Evolutionary conservation across 2,113 vertebrate species (phyloP).

Genomic region (Nothocercus julius): DNA sequence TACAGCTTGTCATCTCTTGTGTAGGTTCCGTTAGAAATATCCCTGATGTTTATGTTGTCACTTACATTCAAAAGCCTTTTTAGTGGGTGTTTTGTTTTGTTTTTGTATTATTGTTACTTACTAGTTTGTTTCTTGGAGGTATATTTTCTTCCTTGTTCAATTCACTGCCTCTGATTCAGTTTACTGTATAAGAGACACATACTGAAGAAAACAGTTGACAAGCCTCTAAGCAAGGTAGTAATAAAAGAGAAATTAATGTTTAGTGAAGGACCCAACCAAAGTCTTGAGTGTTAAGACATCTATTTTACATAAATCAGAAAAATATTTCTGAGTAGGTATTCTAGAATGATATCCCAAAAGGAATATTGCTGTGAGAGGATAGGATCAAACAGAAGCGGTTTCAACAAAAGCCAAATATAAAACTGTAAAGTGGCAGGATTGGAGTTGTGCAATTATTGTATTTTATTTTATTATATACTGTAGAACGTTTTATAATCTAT

Average conservation of each 20-base stretch:
- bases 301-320: not conserved
- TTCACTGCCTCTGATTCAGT: not conserved
- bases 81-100: not conserved
- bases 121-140: not conserved
- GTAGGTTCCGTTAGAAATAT: not conserved
- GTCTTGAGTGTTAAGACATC: not conserved
- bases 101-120: not conserved
- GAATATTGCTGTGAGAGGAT: not conserved
- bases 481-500: not conserved
- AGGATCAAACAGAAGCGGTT: not conserved
- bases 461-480: not conserved
- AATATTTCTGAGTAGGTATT: not conserved
- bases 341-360: not conserved
- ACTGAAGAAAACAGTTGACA: not conserved
- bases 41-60: not conserved
- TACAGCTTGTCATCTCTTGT: not conserved
- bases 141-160: not conserved
- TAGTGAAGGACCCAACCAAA: not conserved
- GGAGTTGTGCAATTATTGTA: not conserved
- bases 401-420: not conserved
- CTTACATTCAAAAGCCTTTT: not conserved
- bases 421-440: accelerated
- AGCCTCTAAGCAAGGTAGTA: not conserved
- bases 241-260: not conserved
- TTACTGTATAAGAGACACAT: not conserved